Conservation (phyloP, 2,113 vertebrate genomes). For the Equus quagga region DNA sequence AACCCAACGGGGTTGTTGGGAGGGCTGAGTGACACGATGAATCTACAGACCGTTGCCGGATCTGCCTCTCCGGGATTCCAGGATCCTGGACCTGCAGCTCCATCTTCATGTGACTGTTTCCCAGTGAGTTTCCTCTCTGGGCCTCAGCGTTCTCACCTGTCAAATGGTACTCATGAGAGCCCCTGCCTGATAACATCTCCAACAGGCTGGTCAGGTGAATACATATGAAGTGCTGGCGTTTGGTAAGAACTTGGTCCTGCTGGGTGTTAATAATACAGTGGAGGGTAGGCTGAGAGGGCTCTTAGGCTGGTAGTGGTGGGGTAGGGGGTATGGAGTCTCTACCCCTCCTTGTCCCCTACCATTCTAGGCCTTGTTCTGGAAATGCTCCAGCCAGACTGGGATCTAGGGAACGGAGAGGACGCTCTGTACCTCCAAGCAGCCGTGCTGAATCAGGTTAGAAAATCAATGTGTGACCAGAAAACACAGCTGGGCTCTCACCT, state of each 20-base stretch:
- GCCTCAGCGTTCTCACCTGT: background rate
- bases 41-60: rapidly evolving
- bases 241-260: background rate
- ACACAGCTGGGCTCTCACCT: conserved; percentile 10
- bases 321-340: background rate
- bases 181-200: background rate
- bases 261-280: background rate
- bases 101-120: background rate
- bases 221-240: rapidly evolving
- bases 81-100: background rate
- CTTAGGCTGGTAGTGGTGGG: too few species aligned
- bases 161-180: background rate
- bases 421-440: conserved; percentile 4
- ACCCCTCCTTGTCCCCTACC: background rate
- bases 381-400: conserved; percentile 44
- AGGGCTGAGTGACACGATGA: background rate
- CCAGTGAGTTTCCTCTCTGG: background rate
- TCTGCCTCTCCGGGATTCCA: background rate
- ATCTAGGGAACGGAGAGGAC: conserved; percentile 62
- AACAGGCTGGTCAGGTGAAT: background rate
- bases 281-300: background rate
- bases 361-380: conserved; percentile 52
- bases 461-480: conserved; percentile 71
- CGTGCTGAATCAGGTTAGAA: conserved; percentile 67
- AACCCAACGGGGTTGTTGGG: too few species aligned